phyloP scores from a whole-genome alignment of 2,113 vertebrate species.

The Tautogolabrus adspersus region DNA sequence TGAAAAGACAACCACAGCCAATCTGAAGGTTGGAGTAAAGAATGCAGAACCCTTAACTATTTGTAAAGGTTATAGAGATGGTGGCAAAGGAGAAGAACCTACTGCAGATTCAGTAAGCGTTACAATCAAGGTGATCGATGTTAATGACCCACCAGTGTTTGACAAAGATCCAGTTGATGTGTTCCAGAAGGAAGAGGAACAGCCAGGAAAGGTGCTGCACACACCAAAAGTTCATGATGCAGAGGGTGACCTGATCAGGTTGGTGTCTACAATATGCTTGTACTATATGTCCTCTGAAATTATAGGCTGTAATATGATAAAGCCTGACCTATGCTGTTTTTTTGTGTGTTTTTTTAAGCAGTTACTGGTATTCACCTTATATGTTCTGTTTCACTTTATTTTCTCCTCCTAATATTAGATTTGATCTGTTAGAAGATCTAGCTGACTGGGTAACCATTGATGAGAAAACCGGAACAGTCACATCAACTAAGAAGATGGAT shows the following conservation, averaged over 20 bases:
- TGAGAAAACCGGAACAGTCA: slow-evolving; percentile 80
- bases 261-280: neutral
- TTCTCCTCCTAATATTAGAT: slow-evolving; percentile 70
- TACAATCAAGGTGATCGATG: slow-evolving; percentile 68
- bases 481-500: slow-evolving; percentile 78
- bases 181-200: slow-evolving; percentile 72
- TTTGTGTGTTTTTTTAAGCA: neutral
- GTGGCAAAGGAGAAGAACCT: fast-evolving
- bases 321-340: neutral
- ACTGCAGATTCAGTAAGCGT: slow-evolving; percentile 31
- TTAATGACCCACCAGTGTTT: slow-evolving; percentile 82
- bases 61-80: slow-evolving; percentile 51
- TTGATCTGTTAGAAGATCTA: slow-evolving; percentile 74
- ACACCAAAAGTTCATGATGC: slow-evolving; percentile 68
- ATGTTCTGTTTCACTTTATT: neutral
- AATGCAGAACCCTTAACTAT: slow-evolving; percentile 80
- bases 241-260: slow-evolving; percentile 73
- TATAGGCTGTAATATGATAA: neutral
- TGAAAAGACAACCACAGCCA: slow-evolving; percentile 21
- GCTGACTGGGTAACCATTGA: slow-evolving; percentile 83
- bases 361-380: neutral
- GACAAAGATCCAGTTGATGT: neutral
- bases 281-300: neutral
- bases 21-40: slow-evolving; percentile 75
- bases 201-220: slow-evolving; percentile 75